These are phyloP conservation scores for Drosophila quinaria DNA, from an alignment of 2,888 invertebrate genomes.

Conservation along the genomic window DNA sequence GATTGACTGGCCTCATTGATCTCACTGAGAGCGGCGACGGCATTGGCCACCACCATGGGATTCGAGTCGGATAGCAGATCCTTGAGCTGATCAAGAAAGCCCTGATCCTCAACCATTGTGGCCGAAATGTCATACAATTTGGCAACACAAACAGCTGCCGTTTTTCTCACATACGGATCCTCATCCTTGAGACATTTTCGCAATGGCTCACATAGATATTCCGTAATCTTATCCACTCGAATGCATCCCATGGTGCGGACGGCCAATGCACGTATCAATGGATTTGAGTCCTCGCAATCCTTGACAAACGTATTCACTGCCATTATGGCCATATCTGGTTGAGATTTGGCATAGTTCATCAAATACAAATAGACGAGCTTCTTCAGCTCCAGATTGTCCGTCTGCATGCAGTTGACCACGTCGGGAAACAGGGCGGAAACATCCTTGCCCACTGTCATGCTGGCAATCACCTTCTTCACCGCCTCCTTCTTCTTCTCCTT, in stretches of 20 bases:
- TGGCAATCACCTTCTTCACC: constrained; percentile 99
- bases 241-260: constrained; percentile 99
- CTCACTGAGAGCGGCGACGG: constrained; percentile 98
- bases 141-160: constrained; percentile 99
- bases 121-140: constrained; percentile 98
- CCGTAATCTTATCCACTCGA: constrained; percentile 99
- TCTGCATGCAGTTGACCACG: constrained; percentile 99
- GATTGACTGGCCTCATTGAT: constrained; percentile 98
- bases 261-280: constrained; percentile 98
- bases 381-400: constrained; percentile 99
- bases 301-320: constrained; percentile 99
- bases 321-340: constrained; percentile 99
- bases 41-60: constrained; percentile 99
- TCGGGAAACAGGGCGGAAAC: constrained; percentile 99
- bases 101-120: constrained; percentile 91
- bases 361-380: constrained; percentile 99
- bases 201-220: constrained; percentile 99
- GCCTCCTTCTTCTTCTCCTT: constrained; percentile 99
- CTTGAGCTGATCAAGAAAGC: constrained; percentile 98
- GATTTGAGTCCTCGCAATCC: constrained; percentile 99
- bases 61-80: constrained; percentile 99
- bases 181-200: constrained; percentile 97
- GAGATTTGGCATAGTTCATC: constrained; percentile 99
- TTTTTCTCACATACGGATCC: constrained; percentile 99
- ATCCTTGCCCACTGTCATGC: constrained; percentile 99